Evolutionary conservation across 2,797 vertebrate species (phyloP).

Genomic region (Steatocranus sp.): DNA sequence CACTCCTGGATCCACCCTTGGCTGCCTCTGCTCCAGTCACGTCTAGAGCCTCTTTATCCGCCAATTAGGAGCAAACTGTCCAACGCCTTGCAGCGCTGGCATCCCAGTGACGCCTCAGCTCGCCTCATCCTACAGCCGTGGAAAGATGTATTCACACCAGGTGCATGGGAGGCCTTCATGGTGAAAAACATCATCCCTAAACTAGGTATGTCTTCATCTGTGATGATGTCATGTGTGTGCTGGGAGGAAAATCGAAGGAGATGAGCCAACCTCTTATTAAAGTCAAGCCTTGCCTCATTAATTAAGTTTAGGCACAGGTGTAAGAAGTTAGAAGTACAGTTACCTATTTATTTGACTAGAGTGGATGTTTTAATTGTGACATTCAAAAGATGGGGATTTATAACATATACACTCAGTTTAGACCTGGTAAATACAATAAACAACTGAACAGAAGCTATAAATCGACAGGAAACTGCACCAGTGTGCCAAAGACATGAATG

Average conservation of each 20-base stretch:
- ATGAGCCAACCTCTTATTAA: background rate
- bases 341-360: background rate
- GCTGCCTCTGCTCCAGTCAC: slow-evolving; percentile 90
- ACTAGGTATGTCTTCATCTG: slow-evolving; percentile 76
- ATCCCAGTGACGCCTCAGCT: slow-evolving; percentile 92
- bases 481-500: background rate
- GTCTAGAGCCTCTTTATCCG: slow-evolving; percentile 90
- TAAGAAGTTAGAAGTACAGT: background rate
- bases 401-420: background rate
- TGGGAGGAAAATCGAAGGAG: background rate
- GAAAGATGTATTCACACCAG: slow-evolving; percentile 94
- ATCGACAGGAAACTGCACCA: background rate
- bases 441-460: background rate
- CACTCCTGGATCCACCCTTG: slow-evolving; percentile 98
- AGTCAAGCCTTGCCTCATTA: background rate
- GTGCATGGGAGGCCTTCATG: slow-evolving; percentile 99
- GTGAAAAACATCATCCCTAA: slow-evolving; percentile 98
- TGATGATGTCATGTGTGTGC: background rate
- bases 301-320: background rate
- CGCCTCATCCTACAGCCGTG: slow-evolving; percentile 97
- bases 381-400: background rate
- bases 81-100: slow-evolving; percentile 94
- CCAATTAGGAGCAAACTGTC: slow-evolving; percentile 94
- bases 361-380: background rate
- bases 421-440: background rate